Base-by-base conservation (phyloP, 2,888 invertebrate species). In the Ophraella communa region DNA sequence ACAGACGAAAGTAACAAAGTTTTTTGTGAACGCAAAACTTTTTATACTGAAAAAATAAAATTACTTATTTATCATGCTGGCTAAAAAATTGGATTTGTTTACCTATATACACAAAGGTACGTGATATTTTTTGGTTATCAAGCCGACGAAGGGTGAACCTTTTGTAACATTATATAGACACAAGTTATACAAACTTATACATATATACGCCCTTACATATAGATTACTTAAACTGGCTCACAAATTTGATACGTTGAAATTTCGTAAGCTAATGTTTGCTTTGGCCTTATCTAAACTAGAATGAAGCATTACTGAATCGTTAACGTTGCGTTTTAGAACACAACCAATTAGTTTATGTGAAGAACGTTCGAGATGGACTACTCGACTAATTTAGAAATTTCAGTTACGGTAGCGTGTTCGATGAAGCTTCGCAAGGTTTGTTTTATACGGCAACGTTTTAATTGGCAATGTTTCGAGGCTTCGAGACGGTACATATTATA, bases 201-300 rank as follows among this genome's bases (percentile, higher is more conserved):
- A 33, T 33, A 11, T 11, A n/a, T 33, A 33, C 11, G 3, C 27
- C 27, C 8, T 27, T 27, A 8, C 2, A 33, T 3, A 33, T 5
- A 39, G 35, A 39, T 17, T n/a, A n/a, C 14, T 39, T 4, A 39
- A 11, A 14, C 14, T 4, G 5, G 17, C 45, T 45, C 4, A 11
- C 23, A 14, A 45, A 11, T 45, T 23, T 23, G 45, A 20, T 45
- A 45, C 11, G 21, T 10, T 45, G 45, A 45, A 21, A 45, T 20
- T 45, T 45, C 45, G 14, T 20, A 45, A 45, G 11, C 45, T 45
- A 45, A 45, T 45, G 45, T 45, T 45, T 45, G 5, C 45, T 45
- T 23, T 45, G 21, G 45, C 14, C 45, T 45, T 45, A 21, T 45
- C 21, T 45, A 45, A 45, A 45, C 45, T 20, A 20, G 45, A 45